Evolutionary conservation across 2,797 vertebrate genomes (phyloP).

Genomic region (Epinephelus coioides): DNA sequence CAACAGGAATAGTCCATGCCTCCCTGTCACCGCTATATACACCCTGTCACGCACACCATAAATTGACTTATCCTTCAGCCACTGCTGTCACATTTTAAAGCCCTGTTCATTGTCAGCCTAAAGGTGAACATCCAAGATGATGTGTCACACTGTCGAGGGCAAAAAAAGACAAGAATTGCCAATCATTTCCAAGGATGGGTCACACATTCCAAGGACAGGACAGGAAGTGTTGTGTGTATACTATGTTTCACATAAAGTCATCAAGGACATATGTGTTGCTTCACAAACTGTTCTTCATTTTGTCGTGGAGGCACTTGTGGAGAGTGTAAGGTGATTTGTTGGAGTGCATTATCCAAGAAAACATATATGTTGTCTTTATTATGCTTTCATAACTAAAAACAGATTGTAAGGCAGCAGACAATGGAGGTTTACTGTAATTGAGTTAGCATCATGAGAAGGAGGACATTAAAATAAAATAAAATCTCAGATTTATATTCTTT

Average conservation of each 20-base stretch:
- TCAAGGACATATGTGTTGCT: conserved; percentile 10
- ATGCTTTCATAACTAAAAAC: not conserved
- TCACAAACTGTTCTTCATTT: not conserved
- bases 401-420: not conserved
- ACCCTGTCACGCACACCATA: not conserved
- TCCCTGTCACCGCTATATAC: not conserved
- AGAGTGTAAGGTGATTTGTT: not conserved
- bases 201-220: conserved; percentile 28
- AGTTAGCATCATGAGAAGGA: not conserved
- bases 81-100: conserved; percentile 39
- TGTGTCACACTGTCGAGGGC: conserved; percentile 38
- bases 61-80: conserved; percentile 9
- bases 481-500: not conserved
- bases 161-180: conserved; percentile 17
- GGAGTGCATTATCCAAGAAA: conserved; percentile 1
- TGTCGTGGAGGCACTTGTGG: not conserved
- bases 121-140: conserved; percentile 36
- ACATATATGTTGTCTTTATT: not conserved
- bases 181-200: conserved; percentile 34
- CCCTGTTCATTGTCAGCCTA: conserved; percentile 33
- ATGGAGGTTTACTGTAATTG: not conserved
- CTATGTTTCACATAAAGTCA: not conserved
- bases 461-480: not conserved
- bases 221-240: not conserved
- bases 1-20: no score